Conservation (phyloP, 2,113 vertebrate genomes). For the Nothoprocta pentlandii region DNA sequence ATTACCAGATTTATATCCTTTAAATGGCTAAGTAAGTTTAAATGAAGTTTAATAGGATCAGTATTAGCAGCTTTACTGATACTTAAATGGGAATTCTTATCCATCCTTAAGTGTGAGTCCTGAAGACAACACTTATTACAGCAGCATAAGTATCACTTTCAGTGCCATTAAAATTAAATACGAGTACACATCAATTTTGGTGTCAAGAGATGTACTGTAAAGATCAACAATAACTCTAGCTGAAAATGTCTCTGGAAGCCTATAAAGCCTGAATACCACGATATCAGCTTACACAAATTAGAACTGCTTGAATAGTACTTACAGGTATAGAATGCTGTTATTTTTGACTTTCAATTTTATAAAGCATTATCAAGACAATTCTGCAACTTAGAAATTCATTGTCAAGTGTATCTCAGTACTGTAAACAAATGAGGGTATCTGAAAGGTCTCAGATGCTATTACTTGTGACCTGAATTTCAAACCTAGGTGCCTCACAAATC, state of each 20-base stretch:
- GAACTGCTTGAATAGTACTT: conserved; percentile 2
- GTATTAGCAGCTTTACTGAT: conserved; percentile 22
- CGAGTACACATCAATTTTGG: conserved; percentile 28
- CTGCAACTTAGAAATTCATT: not conserved
- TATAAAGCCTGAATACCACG: conserved; percentile 10
- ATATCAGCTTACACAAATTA: conserved; percentile 2
- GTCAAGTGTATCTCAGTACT: not conserved
- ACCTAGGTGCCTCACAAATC: not conserved
- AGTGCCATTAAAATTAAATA: conserved; percentile 58
- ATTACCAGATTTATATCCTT: not conserved
- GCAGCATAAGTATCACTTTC: conserved; percentile 13
- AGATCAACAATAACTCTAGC: conserved; percentile 62
- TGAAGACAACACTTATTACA: conserved; percentile 33
- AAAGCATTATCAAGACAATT: not conserved
- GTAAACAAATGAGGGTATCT: not conserved
- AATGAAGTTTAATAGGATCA: not conserved
- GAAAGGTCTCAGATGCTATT: not conserved
- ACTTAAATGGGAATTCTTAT: conserved; percentile 12
- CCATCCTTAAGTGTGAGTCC: not conserved
- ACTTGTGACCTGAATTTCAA: not conserved
- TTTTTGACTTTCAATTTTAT: not conserved
- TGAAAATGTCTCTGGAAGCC: conserved; percentile 41
- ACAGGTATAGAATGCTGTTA: not conserved
- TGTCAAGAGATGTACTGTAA: conserved; percentile 15
- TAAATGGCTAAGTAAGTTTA: not conserved